Evolutionary conservation across 2,797 vertebrate genomes (phyloP).

Genomic region (Chelon labrosus): DNA sequence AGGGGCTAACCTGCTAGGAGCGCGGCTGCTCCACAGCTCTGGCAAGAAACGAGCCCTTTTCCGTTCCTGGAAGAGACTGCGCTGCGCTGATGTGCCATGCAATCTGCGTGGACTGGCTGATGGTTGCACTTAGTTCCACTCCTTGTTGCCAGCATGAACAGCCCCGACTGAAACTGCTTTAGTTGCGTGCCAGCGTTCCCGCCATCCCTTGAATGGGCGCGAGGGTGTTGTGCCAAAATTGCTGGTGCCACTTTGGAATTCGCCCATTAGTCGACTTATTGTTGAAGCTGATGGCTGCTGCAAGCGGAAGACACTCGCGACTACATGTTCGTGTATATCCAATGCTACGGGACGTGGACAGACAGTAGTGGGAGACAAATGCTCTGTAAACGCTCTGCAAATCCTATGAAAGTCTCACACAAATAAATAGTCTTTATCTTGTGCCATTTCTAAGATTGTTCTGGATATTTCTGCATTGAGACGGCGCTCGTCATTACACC

Average conservation of each 20-base stretch:
- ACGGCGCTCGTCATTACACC: slow-evolving; percentile 30
- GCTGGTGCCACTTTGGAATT: slow-evolving; percentile 49
- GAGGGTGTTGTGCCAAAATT: slow-evolving; percentile 55
- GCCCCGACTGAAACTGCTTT: slow-evolving; percentile 61
- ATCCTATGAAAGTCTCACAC: slow-evolving; percentile 9
- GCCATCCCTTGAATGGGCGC: slow-evolving; percentile 56
- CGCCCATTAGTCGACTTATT: slow-evolving; percentile 60
- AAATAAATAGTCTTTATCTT: slow-evolving; percentile 1
- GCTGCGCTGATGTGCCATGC: slow-evolving; percentile 66
- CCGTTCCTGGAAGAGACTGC: slow-evolving; percentile 55
- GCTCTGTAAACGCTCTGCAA: background rate
- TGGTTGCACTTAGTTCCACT: slow-evolving; percentile 65
- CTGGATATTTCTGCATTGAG: slow-evolving; percentile 30
- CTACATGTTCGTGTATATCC: background rate
- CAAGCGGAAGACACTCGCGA: slow-evolving; percentile 16
- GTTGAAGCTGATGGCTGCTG: slow-evolving; percentile 36
- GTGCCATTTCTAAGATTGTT: slow-evolving; percentile 35
- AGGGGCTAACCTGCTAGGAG: slow-evolving; percentile 73
- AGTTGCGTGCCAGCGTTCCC: slow-evolving; percentile 65
- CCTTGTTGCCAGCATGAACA: slow-evolving; percentile 61
- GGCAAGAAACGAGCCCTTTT: slow-evolving; percentile 55
- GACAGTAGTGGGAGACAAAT: slow-evolving; percentile 8
- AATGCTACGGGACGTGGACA: slow-evolving; percentile 6
- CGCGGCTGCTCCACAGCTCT: slow-evolving; percentile 64
- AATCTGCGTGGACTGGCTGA: slow-evolving; percentile 70